Conservation (phyloP, 2,888 invertebrate genomes). For the Cyaniris semiargus region DNA sequence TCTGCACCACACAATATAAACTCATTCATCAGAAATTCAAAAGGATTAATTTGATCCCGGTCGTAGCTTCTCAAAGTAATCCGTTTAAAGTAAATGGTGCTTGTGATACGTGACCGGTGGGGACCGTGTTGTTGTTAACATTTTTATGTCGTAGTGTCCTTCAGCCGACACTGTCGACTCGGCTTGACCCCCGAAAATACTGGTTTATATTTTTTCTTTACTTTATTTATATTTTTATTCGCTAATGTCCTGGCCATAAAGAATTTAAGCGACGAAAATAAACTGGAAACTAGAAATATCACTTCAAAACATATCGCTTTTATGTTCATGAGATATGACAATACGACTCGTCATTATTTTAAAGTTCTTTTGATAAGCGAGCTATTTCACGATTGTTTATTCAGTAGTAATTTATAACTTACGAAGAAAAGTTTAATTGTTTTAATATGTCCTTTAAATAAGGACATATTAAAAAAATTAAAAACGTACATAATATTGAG, state of each 20-base stretch:
- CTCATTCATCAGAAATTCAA: background rate
- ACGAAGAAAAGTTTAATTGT: too few relatives aligned
- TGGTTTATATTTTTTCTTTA: background rate
- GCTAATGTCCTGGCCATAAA: background rate
- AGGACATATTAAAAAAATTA: too few relatives aligned
- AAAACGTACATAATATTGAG: too few relatives aligned
- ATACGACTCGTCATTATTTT: background rate
- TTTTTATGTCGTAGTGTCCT: slow-evolving; percentile 5
- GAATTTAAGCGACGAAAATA: background rate
- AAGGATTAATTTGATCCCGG: background rate
- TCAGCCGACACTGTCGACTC: background rate
- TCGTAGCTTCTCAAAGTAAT: background rate
- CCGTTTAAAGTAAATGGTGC: slow-evolving; percentile 18
- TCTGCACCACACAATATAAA: background rate
- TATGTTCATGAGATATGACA: background rate
- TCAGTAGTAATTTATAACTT: too few relatives aligned
- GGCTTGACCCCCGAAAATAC: slow-evolving; percentile 11
- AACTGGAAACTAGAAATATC: background rate
- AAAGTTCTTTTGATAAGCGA: background rate
- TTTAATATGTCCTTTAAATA: too few relatives aligned
- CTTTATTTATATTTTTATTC: background rate
- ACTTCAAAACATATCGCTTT: background rate
- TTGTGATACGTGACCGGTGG: background rate
- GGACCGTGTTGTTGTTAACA: background rate
- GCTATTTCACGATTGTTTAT: too few relatives aligned